Evolutionary conservation across 2,888 invertebrate genomes (phyloP).

Genomic region (Synanthedon formicaeformis): DNA sequence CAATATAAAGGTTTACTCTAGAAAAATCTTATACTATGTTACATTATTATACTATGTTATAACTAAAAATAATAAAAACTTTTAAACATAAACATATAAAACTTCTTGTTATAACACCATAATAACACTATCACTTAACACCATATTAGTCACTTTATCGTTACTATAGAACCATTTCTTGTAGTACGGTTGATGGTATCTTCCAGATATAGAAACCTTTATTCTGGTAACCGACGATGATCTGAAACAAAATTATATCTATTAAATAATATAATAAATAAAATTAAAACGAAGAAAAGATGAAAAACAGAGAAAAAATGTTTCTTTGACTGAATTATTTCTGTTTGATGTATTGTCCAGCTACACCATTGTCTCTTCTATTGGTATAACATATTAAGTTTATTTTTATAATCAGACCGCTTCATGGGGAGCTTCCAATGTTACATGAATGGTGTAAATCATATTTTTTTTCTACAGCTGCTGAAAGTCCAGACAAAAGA

Average conservation of each 20-base stretch:
- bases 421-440: conserved; percentile 9
- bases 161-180: conserved; percentile 60
- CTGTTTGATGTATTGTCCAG: too few relatives aligned
- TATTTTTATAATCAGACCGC: background rate
- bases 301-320: too few relatives aligned
- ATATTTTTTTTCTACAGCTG: too few relatives aligned
- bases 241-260: conserved; percentile 53
- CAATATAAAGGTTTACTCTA: too few relatives aligned
- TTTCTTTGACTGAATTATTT: too few relatives aligned
- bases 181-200: conserved; percentile 65
- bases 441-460: too few relatives aligned
- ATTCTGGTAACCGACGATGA: conserved; percentile 78
- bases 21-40: background rate
- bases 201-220: conserved; percentile 74
- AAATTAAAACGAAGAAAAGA: too few relatives aligned
- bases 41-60: background rate
- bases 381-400: too few relatives aligned
- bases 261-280: background rate
- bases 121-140: background rate
- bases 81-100: background rate
- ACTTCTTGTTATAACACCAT: background rate
- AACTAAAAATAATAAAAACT: background rate
- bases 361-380: too few relatives aligned
- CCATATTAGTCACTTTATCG: background rate
- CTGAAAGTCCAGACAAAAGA: too few relatives aligned